Percentiles rank a stretch among this genome's conserved stretches.
These are phyloP conservation scores for Leptosomus discolor DNA, from an alignment of 2,113 vertebrate species.

Conservation along the genomic window DNA sequence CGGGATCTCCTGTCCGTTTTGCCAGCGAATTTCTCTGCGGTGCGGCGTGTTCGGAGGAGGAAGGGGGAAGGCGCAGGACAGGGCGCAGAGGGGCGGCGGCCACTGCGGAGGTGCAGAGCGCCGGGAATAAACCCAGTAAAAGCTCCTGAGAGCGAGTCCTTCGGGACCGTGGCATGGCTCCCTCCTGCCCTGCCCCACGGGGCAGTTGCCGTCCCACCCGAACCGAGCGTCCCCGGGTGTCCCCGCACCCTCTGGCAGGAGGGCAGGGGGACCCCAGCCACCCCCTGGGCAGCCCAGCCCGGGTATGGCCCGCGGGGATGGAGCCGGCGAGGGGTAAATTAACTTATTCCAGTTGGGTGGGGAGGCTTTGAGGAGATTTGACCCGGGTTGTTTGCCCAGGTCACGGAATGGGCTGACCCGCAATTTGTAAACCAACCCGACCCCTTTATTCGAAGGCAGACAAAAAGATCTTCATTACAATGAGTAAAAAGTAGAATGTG, in stretches of 20 bases:
- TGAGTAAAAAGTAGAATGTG: slow-evolving; percentile 4
- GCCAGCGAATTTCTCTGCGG: not conserved
- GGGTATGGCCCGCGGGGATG: not conserved
- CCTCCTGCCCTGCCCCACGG: not conserved
- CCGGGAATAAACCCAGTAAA: not conserved
- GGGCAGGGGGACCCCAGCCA: not conserved
- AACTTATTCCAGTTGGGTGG: slow-evolving; percentile 56
- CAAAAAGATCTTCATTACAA: slow-evolving; percentile 48
- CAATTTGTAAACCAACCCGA: slow-evolving; percentile 68
- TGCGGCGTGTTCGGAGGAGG: not conserved
- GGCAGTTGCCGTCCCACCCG: not conserved
- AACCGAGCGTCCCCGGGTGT: no score
- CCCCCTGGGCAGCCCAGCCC: no score
- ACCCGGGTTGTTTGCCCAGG: slow-evolving; percentile 69
- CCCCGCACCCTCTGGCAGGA: not conserved
- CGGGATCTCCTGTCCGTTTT: not conserved
- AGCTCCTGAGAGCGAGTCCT: not conserved
- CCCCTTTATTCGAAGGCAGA: slow-evolving; percentile 28
- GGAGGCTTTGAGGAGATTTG: slow-evolving; percentile 46
- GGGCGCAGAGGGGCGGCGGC: not conserved
- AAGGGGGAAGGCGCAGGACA: not conserved
- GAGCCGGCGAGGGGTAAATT: slow-evolving; percentile 21
- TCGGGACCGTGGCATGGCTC: not conserved
- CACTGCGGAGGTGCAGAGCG: not conserved
- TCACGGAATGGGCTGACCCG: slow-evolving; percentile 58